Evolutionary conservation across 2,113 vertebrate genomes (phyloP).

Genomic region (Strix uralensis): DNA sequence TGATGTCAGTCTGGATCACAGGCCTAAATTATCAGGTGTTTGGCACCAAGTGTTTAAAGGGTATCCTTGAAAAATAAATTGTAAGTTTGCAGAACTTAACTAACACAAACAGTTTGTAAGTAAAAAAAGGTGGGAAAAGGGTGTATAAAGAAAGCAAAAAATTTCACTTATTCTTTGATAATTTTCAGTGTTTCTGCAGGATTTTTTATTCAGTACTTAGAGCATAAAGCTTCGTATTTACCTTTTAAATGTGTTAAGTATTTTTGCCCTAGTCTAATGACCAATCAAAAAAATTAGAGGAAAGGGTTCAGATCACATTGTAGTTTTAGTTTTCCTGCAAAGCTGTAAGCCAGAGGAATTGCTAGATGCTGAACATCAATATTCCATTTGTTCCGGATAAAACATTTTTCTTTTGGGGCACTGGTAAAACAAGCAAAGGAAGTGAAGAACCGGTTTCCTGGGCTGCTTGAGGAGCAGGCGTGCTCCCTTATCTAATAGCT

Average conservation of each 20-base stretch:
- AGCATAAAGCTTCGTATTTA: background rate
- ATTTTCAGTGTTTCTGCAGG: background rate
- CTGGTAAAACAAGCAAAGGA: background rate
- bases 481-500: background rate
- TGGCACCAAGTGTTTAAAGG: background rate
- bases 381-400: background rate
- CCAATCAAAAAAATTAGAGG: background rate
- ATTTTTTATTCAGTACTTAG: background rate
- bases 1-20: background rate
- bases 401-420: background rate
- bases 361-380: background rate
- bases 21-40: background rate
- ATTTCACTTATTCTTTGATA: background rate
- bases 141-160: background rate
- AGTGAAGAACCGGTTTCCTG: background rate
- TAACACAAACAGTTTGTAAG: background rate
- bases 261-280: background rate
- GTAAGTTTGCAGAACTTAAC: background rate
- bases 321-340: background rate
- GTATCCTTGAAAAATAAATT: background rate
- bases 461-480: background rate
- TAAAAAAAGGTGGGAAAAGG: background rate
- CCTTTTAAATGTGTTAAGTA: background rate
- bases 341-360: background rate
- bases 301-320: background rate